These are phyloP conservation scores for Lepidurus couesii DNA, from an alignment of 1,140 invertebrate genomes.

Conservation along the genomic window DNA sequence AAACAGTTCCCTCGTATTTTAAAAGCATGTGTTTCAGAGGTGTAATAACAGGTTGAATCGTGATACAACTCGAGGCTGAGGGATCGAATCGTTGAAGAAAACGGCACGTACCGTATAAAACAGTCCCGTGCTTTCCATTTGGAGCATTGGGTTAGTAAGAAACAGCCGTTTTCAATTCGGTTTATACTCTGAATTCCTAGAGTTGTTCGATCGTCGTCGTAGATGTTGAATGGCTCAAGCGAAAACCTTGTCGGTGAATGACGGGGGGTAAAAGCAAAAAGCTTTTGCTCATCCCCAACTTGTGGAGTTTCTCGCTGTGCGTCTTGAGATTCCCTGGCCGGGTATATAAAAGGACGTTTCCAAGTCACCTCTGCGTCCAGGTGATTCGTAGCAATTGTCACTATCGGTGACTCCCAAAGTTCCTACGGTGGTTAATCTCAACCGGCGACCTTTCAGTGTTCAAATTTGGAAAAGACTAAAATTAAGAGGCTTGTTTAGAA, in stretches of 20 bases:
- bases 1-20: no score
- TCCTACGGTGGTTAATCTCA: neutral
- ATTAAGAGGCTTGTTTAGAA: neutral
- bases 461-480: neutral
- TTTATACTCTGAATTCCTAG: no score
- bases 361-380: slow-evolving; percentile 12
- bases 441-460: neutral
- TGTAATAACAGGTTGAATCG: no score
- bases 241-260: neutral
- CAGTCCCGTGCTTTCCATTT: no score
- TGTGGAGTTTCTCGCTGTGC: neutral
- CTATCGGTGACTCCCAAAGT: neutral
- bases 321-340: neutral
- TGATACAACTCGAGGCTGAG: no score
- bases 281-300: neutral
- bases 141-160: no score
- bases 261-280: neutral
- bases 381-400: slow-evolving; percentile 6
- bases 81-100: no score
- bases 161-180: no score
- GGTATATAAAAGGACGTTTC: slow-evolving; percentile 15
- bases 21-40: no score
- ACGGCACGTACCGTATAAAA: no score
- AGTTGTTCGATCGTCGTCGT: no score
- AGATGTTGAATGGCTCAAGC: no score